phyloP scores from a whole-genome alignment of 2,113 vertebrate genomes.

The Camelus dromedarius region DNA sequence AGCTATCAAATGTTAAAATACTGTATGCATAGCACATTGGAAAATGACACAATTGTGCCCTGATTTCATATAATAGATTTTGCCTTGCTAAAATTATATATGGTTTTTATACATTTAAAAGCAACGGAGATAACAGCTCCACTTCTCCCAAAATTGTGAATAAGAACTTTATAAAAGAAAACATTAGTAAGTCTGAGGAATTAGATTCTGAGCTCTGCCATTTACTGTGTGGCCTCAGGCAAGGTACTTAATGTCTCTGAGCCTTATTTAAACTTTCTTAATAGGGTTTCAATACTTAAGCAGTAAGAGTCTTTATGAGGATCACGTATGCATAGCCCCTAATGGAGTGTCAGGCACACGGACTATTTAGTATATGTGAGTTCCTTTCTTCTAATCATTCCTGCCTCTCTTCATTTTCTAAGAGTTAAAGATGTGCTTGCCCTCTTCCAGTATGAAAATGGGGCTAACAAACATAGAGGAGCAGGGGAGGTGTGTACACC shows the following conservation, averaged over 20 bases:
- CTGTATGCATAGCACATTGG: background rate
- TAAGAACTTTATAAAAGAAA: background rate
- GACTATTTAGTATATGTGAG: background rate
- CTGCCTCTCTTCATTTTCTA: background rate
- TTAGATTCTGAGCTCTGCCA: background rate
- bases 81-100: conserved; percentile 3
- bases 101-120: conserved; percentile 35
- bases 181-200: background rate
- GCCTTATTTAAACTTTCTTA: background rate
- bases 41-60: background rate
- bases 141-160: conserved; percentile 36
- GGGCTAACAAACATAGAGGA: background rate
- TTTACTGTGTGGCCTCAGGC: background rate
- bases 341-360: background rate
- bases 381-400: background rate
- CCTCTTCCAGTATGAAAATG: background rate
- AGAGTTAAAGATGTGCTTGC: background rate
- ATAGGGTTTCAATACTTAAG: background rate
- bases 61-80: conserved; percentile 9
- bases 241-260: background rate
- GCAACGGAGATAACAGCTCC: background rate
- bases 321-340: background rate
- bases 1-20: background rate
- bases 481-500: background rate
- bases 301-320: background rate